Conservation (phyloP, 2,888 invertebrate species). For the Tribolium freemani region DNA sequence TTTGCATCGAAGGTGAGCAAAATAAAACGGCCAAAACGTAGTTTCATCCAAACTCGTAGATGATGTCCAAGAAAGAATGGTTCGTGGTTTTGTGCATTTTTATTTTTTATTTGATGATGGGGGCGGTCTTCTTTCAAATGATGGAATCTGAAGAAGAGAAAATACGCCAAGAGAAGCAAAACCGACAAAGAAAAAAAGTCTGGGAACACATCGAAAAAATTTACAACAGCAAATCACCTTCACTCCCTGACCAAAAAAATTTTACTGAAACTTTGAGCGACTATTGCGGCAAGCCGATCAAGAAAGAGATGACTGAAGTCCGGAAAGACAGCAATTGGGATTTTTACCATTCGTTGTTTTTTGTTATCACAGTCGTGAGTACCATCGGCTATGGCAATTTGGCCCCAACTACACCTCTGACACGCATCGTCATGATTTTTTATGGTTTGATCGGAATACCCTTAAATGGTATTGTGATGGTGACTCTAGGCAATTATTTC, state of each 20-base stretch:
- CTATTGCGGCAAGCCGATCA: conserved; percentile 84
- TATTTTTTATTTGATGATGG: conserved; percentile 72
- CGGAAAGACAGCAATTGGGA: conserved; percentile 83
- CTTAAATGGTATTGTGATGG: conserved; percentile 84
- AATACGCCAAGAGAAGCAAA: conserved; percentile 71
- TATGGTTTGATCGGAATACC: conserved; percentile 91
- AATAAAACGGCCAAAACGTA: background rate
- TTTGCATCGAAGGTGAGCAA: conserved; percentile 38
- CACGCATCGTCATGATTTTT: conserved; percentile 88
- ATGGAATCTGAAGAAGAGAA: conserved; percentile 81
- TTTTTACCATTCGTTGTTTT: conserved; percentile 92
- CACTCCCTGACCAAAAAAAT: background rate
- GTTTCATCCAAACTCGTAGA: conserved; percentile 7
- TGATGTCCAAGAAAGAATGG: conserved; percentile 62
- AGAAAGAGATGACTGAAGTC: conserved; percentile 74
- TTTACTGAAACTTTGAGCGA: conserved; percentile 70
- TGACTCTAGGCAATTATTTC: conserved; percentile 89
- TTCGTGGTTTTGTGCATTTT: conserved; percentile 57
- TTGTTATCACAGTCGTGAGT: conserved; percentile 91
- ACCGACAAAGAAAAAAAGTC: conserved; percentile 62
- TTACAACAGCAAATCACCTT: background rate
- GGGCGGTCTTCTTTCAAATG: conserved; percentile 88
- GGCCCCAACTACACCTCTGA: conserved; percentile 84
- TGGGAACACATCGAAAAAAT: conserved; percentile 65
- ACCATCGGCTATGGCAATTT: conserved; percentile 95